A percentile compares a stretch with the other conserved stretches of the same genome.
phyloP scores from a whole-genome alignment of 2,888 invertebrate species.

The Ditylenchus weischeri region DNA sequence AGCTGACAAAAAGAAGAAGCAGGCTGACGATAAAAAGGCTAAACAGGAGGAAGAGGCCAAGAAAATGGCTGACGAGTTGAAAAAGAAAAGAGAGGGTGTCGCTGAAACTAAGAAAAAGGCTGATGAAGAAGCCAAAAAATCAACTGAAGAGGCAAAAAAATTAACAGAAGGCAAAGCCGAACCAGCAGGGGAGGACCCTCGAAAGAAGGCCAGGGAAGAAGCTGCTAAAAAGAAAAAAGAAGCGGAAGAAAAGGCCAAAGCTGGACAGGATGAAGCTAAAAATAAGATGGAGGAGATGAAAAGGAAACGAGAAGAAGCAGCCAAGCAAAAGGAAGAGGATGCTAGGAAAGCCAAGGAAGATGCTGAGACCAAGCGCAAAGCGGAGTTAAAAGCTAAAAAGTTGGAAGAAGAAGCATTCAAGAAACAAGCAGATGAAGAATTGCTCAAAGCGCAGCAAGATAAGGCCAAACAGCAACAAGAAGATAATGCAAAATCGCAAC shows the following conservation, averaged over 20 bases:
- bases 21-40: constrained; percentile 33
- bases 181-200: constrained; percentile 23
- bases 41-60: constrained; percentile 32
- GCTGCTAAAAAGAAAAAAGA: constrained; percentile 23
- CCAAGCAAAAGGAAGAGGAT: constrained; percentile 17
- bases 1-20: constrained; percentile 21
- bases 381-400: background rate
- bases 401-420: constrained; percentile 6
- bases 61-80: constrained; percentile 35
- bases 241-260: constrained; percentile 16
- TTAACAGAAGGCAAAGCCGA: constrained; percentile 19
- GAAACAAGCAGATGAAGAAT: constrained; percentile 15
- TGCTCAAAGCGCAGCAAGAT: constrained; percentile 1
- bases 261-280: constrained; percentile 14
- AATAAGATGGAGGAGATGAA: constrained; percentile 9
- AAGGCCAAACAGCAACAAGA: background rate
- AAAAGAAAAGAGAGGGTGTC: constrained; percentile 14
- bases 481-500: no score
- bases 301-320: constrained; percentile 7
- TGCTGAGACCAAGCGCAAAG: constrained; percentile 11
- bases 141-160: constrained; percentile 25
- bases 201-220: constrained; percentile 21
- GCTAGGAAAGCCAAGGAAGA: constrained; percentile 25
- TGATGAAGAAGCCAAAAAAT: constrained; percentile 19
- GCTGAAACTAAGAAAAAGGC: constrained; percentile 22